These are phyloP conservation scores for Crotalus adamanteus DNA, from an alignment of 2,797 vertebrate species.

Conservation along the genomic window DNA sequence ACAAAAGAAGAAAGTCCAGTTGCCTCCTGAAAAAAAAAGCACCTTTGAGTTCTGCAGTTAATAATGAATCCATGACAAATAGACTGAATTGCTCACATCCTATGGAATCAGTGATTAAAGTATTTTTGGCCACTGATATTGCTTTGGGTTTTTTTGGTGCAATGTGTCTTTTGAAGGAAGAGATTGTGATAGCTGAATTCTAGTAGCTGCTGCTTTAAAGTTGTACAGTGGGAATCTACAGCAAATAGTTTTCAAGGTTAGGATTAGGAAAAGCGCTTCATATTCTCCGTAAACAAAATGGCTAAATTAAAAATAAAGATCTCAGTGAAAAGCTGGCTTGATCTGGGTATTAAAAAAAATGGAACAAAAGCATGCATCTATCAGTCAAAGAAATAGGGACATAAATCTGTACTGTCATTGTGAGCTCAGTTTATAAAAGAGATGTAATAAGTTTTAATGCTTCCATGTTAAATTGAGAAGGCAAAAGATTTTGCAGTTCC, in stretches of 20 bases:
- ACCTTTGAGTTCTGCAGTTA: neutral
- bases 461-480: neutral
- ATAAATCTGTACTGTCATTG: neutral
- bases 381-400: neutral
- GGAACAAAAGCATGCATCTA: neutral
- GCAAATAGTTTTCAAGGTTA: slow-evolving; percentile 24
- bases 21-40: too few relatives aligned
- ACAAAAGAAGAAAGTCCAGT: too few relatives aligned
- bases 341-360: neutral
- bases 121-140: slow-evolving; percentile 3
- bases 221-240: neutral
- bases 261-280: slow-evolving; percentile 27
- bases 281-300: slow-evolving; percentile 15
- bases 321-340: neutral
- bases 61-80: neutral
- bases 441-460: neutral
- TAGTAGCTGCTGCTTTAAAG: neutral
- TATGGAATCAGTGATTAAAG: neutral
- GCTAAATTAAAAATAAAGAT: neutral
- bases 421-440: neutral
- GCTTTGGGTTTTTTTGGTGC: neutral
- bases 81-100: neutral
- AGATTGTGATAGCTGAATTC: neutral
- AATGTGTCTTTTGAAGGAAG: slow-evolving; percentile 18
- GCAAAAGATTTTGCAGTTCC: neutral